These are phyloP conservation scores for Gallinago jamesoni DNA, from an alignment of 2,113 vertebrate genomes.

Conservation along the genomic window DNA sequence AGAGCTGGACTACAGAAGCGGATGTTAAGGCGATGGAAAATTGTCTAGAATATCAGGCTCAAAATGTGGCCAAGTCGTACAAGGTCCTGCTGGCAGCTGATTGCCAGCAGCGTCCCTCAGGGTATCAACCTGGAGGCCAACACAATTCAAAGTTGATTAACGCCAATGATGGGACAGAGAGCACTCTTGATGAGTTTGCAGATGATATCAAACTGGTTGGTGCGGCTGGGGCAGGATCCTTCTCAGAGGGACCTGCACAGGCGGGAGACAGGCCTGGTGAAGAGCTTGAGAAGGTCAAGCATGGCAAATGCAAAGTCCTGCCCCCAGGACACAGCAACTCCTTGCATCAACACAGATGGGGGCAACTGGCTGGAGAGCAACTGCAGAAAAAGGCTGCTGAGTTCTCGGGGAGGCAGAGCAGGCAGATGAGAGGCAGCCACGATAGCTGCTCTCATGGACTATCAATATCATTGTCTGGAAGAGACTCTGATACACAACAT, in stretches of 20 bases:
- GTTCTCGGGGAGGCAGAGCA: background rate
- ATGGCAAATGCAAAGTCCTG: background rate
- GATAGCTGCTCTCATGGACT: background rate
- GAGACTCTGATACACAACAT: background rate
- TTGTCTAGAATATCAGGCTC: background rate
- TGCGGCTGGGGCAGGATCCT: background rate
- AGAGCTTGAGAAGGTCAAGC: background rate
- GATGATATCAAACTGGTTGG: background rate
- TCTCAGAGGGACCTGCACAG: background rate
- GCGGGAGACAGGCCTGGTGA: background rate
- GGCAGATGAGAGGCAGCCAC: background rate
- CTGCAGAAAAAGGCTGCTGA: background rate
- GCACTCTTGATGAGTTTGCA: background rate
- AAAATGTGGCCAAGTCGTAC: background rate
- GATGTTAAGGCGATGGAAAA: background rate
- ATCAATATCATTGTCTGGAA: background rate
- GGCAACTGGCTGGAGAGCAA: background rate
- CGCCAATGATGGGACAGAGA: background rate
- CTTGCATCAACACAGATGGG: background rate
- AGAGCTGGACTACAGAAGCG: background rate
- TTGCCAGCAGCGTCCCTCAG: background rate
- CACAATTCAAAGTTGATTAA: background rate
- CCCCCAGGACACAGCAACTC: background rate
- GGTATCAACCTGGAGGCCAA: background rate
- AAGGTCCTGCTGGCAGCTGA: background rate